phyloP scores from a whole-genome alignment of 2,888 invertebrate species.

The Fabriciana adippe region DNA sequence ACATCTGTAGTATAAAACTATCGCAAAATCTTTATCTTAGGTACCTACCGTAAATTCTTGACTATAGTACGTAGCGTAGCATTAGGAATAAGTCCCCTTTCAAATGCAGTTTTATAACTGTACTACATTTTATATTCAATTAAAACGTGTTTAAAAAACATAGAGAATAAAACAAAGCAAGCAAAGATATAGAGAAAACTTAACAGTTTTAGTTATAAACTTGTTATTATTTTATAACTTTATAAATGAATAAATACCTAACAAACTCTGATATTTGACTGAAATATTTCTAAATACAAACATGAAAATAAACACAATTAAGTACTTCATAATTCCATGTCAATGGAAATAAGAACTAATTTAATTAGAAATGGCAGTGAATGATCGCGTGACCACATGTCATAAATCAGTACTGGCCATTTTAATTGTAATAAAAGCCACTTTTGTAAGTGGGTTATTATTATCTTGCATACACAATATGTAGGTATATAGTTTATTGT shows the following conservation, averaged over 20 bases:
- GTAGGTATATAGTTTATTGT: neutral
- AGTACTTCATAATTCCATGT: neutral
- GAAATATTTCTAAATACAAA: neutral
- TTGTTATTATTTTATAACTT: no score
- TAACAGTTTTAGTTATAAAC: no score
- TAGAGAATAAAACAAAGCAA: no score
- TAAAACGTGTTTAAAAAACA: neutral
- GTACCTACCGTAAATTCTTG: no score
- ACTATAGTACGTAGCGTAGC: no score
- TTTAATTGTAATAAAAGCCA: slow-evolving; percentile 11
- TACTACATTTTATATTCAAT: neutral
- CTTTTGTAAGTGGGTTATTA: slow-evolving; percentile 12
- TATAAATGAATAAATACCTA: no score
- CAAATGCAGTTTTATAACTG: no score
- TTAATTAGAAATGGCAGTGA: slow-evolving; percentile 7
- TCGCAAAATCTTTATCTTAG: neutral
- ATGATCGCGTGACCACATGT: slow-evolving; percentile 8
- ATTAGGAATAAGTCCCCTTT: no score
- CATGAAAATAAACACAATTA: neutral
- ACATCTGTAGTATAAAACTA: neutral
- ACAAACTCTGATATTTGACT: neutral
- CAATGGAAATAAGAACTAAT: neutral
- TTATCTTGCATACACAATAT: neutral
- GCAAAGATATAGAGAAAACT: no score
- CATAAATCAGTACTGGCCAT: slow-evolving; percentile 6